Evolutionary conservation across 2,888 invertebrate species (phyloP).

Genomic region (Punctoribates punctum): DNA sequence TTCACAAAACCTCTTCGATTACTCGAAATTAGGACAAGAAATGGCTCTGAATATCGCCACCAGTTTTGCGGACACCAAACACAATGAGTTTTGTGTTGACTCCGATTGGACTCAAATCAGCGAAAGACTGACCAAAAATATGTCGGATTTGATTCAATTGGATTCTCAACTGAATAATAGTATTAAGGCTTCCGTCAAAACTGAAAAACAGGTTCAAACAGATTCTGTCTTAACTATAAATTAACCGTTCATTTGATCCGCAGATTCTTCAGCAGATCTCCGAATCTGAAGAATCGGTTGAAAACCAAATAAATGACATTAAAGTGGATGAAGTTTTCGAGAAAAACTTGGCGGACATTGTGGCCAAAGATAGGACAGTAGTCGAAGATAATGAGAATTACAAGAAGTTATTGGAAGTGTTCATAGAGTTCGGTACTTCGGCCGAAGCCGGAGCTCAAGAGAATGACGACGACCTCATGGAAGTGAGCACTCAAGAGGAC

Average conservation of each 20-base stretch:
- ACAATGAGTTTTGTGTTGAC: not conserved
- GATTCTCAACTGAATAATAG: not conserved
- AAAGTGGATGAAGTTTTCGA: not conserved
- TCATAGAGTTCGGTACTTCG: not conserved
- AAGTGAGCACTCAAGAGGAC: conserved; percentile 33
- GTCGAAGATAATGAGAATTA: not conserved
- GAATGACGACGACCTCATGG: conserved; percentile 44
- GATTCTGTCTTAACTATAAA: not conserved
- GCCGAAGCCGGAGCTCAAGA: not conserved
- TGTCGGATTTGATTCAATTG: not conserved
- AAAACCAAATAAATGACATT: not conserved
- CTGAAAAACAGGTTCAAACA: not conserved
- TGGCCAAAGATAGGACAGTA: not conserved
- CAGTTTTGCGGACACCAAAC: not conserved
- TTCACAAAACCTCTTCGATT: conserved; percentile 14
- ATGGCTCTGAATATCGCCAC: not conserved
- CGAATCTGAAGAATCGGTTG: not conserved
- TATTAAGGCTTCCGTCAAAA: not conserved
- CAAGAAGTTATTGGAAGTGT: not conserved
- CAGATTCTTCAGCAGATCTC: conserved; percentile 1
- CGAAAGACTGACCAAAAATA: not conserved
- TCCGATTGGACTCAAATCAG: not conserved
- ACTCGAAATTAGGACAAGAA: not conserved
- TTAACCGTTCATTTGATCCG: not conserved
- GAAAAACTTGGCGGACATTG: not conserved